Conservation (phyloP, 2,888 invertebrate species). For the Glaucopsyche alexis region DNA sequence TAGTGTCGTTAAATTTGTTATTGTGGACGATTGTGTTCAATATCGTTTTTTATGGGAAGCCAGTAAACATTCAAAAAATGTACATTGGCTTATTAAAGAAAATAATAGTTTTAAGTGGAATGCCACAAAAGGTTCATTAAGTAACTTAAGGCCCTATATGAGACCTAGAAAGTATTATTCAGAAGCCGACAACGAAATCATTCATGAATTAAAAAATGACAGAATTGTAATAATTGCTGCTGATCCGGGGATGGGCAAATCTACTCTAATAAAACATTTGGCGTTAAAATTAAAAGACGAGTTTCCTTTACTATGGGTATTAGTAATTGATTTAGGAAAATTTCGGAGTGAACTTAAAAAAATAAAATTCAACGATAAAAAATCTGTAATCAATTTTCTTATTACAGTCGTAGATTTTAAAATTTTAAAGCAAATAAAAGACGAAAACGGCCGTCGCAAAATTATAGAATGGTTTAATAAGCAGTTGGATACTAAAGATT, state of each 20-base stretch:
- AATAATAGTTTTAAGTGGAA: constrained; percentile 16
- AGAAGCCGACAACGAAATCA: constrained; percentile 11
- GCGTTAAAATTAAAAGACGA: background rate
- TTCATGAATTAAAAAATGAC: constrained; percentile 11
- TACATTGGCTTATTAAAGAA: constrained; percentile 17
- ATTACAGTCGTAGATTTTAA: background rate
- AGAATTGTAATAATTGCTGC: constrained; percentile 21
- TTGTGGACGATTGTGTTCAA: constrained; percentile 2
- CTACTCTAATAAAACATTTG: constrained; percentile 12
- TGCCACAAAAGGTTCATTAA: background rate
- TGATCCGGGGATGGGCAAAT: constrained; percentile 21
- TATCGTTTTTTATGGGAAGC: background rate
- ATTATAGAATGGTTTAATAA: background rate
- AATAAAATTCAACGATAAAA: constrained; percentile 9
- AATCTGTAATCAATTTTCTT: constrained; percentile 6
- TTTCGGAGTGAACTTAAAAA: constrained; percentile 12
- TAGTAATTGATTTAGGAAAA: constrained; percentile 6
- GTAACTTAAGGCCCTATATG: background rate
- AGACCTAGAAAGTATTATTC: background rate
- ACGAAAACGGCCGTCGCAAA: background rate
- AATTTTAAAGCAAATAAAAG: background rate
- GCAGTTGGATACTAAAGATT: background rate
- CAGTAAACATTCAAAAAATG: background rate
- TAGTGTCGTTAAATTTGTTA: background rate
- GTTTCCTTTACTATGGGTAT: background rate